Percentiles rank a stretch among this genome's conserved stretches.
Conservation (phyloP, 1,140 invertebrate genomes). For the Drosophila setifemur region DNA sequence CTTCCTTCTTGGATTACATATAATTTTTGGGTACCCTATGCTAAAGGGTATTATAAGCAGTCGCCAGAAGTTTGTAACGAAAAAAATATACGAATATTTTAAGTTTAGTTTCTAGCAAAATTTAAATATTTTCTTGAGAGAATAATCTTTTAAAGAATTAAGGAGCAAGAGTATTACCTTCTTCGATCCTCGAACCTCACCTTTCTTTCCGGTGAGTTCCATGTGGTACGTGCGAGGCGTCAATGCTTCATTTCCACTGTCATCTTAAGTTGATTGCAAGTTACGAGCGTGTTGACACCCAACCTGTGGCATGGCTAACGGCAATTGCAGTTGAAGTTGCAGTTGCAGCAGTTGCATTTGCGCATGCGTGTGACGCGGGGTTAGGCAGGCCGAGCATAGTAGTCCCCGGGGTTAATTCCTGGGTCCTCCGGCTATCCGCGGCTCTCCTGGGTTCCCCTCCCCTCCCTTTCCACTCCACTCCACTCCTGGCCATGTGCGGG, state of each 20-base stretch:
- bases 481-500: constrained; percentile 37
- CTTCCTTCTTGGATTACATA: constrained; percentile 34
- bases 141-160: too few species aligned
- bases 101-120: too few species aligned
- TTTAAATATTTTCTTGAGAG: too few species aligned
- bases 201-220: constrained; percentile 18
- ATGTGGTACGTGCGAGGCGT: constrained; percentile 79
- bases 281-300: constrained; percentile 81
- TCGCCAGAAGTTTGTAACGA: too few species aligned
- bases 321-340: not conserved
- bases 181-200: too few species aligned
- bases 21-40: too few species aligned
- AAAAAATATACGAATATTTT: too few species aligned
- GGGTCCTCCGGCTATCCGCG: constrained; percentile 13
- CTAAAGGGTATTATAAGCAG: too few species aligned
- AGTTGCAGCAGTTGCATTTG: constrained; percentile 58
- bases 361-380: constrained; percentile 45
- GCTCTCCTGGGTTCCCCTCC: too few species aligned
- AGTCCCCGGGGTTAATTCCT: constrained; percentile 29
- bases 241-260: constrained; percentile 82
- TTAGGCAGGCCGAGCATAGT: constrained; percentile 12
- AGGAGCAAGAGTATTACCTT: too few species aligned
- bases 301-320: constrained; percentile 31
- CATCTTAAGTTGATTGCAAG: constrained; percentile 83
- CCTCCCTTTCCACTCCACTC: too few species aligned